phyloP scores from a whole-genome alignment of 2,113 vertebrate genomes.

The Raphicerus campestris region DNA sequence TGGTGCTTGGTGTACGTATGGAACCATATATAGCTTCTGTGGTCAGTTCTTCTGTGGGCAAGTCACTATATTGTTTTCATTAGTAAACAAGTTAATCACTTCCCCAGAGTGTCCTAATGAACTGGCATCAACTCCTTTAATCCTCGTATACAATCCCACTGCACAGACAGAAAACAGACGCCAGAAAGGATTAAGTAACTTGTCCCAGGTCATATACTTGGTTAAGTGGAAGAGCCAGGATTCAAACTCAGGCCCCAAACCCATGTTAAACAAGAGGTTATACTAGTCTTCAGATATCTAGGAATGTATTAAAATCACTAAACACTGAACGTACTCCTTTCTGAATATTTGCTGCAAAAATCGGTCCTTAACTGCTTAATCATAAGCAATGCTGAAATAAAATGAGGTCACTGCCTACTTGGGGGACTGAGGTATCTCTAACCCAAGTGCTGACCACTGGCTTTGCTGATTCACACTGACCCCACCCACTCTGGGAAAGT shows the following conservation, averaged over 20 bases:
- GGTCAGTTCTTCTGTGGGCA: neutral
- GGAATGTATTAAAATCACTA: neutral
- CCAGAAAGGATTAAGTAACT: neutral
- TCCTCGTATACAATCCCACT: neutral
- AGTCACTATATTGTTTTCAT: neutral
- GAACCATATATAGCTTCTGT: neutral
- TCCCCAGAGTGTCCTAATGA: neutral
- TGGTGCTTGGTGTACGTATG: neutral
- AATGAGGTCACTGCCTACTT: neutral
- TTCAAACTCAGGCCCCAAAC: neutral
- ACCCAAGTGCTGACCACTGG: neutral
- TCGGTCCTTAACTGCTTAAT: neutral
- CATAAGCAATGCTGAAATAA: neutral
- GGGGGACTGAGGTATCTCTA: neutral
- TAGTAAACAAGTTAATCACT: neutral
- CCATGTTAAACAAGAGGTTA: neutral
- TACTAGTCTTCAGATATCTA: neutral
- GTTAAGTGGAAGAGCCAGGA: neutral
- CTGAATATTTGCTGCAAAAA: neutral
- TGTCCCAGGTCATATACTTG: neutral
- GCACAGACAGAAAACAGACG: neutral
- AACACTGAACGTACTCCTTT: neutral
- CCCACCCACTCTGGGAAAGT: neutral
- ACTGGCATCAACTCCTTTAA: neutral
- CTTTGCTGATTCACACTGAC: neutral